Evolutionary conservation across 2,797 vertebrate species (phyloP).

Genomic region (Molothrus aeneus): DNA sequence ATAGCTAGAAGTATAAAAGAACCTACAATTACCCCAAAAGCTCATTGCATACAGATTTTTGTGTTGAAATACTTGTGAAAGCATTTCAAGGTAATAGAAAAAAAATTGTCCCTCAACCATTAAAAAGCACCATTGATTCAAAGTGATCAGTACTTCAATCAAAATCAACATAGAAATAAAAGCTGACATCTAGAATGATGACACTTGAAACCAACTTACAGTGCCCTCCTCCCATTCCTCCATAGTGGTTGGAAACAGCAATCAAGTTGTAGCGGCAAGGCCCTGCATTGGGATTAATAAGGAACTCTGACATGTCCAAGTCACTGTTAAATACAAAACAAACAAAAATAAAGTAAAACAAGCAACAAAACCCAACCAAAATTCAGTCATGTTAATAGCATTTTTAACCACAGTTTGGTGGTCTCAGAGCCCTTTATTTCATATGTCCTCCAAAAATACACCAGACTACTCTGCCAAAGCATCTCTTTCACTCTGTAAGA

Average conservation of each 20-base stretch:
- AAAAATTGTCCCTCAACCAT: not conserved
- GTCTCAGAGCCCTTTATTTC: not conserved
- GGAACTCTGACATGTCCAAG: constrained; percentile 98
- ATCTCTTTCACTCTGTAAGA: not conserved
- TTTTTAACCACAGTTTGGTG: not conserved
- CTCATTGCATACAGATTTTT: not conserved
- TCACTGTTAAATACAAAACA: constrained; percentile 79
- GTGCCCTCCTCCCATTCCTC: constrained; percentile 98
- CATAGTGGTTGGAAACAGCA: constrained; percentile 98
- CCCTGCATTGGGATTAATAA: constrained; percentile 96
- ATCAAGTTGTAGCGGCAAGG: constrained; percentile 96
- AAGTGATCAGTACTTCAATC: not conserved
- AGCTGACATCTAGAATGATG: not conserved
- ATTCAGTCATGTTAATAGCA: constrained; percentile 14
- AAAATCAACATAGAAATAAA: not conserved
- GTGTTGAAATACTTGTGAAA: not conserved
- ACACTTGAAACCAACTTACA: constrained; percentile 83
- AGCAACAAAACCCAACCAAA: not conserved
- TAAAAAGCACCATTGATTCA: not conserved
- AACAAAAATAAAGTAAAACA: not conserved
- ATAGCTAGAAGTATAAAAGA: not conserved
- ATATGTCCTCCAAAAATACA: not conserved
- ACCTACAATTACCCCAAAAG: not conserved
- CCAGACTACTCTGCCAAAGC: not conserved
- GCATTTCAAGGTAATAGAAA: not conserved